These are phyloP conservation scores for Gandaritis pyraliata DNA, from an alignment of 2,888 invertebrate species.

Conservation along the genomic window DNA sequence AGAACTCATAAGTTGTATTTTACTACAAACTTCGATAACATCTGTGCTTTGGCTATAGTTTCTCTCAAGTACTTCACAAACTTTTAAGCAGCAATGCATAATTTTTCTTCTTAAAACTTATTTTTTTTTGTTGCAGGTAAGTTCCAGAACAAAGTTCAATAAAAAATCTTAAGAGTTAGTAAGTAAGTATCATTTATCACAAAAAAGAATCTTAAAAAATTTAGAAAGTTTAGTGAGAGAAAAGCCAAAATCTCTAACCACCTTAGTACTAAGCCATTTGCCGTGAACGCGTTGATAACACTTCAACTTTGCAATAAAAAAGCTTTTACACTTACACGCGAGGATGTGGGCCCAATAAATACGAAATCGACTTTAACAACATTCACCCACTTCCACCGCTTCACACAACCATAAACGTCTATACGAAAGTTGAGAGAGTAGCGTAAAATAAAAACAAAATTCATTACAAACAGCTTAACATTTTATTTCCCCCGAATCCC, in stretches of 20 bases:
- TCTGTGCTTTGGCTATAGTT: constrained; percentile 36
- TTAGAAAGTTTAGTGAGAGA: background rate
- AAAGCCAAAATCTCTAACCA: constrained; percentile 9
- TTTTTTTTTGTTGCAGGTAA: constrained; percentile 37
- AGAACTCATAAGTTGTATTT: constrained; percentile 42
- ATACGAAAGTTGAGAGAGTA: constrained; percentile 50
- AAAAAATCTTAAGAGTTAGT: too few species aligned
- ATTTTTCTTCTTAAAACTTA: constrained; percentile 9
- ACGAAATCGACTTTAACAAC: constrained; percentile 51
- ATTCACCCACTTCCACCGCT: constrained; percentile 45
- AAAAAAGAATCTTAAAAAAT: background rate
- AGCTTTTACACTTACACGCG: constrained; percentile 40
- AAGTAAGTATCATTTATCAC: too few species aligned
- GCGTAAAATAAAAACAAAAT: constrained; percentile 53
- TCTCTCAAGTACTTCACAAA: constrained; percentile 22
- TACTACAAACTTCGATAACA: constrained; percentile 39
- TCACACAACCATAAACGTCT: constrained; percentile 50
- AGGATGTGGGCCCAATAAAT: constrained; percentile 50
- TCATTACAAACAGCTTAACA: constrained; percentile 51
- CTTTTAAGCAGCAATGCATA: constrained; percentile 23
- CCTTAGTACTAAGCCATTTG: constrained; percentile 13
- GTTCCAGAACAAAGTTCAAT: constrained; percentile 8
- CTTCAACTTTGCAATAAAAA: constrained; percentile 43
- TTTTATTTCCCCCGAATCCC: constrained; percentile 24
- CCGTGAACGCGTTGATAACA: constrained; percentile 33